These are phyloP conservation scores for Ciona savignyi DNA, from an alignment of 23 tunicate genomes.

Conservation along the genomic window DNA sequence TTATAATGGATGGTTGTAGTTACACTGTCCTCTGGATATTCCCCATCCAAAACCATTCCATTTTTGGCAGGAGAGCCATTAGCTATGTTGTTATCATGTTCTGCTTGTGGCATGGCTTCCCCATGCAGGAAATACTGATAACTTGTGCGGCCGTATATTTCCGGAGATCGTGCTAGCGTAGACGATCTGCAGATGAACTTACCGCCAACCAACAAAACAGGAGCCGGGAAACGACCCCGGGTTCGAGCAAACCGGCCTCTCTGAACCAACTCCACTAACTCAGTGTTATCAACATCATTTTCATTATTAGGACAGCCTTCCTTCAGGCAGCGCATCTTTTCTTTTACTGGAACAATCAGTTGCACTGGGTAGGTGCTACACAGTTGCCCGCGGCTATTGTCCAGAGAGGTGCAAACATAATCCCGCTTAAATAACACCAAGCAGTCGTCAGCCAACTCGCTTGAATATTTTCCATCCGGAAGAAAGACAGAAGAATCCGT, in stretches of 20 bases:
- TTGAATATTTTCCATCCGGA: conserved; percentile 33
- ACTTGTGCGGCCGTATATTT: conserved; percentile 51
- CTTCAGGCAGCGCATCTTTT: conserved; percentile 10
- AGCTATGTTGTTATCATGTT: not conserved
- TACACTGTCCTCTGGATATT: not conserved
- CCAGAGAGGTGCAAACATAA: conserved; percentile 52
- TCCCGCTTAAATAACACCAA: conserved; percentile 42
- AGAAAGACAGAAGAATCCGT: conserved; percentile 23
- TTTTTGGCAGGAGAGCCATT: not conserved
- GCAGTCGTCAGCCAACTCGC: conserved; percentile 47
- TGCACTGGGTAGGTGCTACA: conserved; percentile 80
- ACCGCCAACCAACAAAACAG: conserved; percentile 57
- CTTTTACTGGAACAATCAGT: conserved; percentile 49
- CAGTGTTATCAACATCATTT: not conserved
- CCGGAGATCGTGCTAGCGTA: conserved; percentile 81
- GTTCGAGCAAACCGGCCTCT: conserved; percentile 77
- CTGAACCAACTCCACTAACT: conserved; percentile 29
- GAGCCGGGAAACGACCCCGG: conserved; percentile 77
- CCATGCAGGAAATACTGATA: conserved; percentile 20
- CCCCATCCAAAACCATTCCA: too few species aligned
- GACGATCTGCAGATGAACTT: conserved; percentile 87
- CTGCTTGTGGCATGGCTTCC: not conserved
- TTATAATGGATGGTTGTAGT: not conserved
- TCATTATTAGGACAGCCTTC: not conserved
- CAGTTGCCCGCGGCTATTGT: conserved; percentile 45